Percentiles rank a stretch among this genome's conserved stretches.
Evolutionary conservation across 1,140 invertebrate genomes (phyloP).

Genomic region (Brachionus angularis): DNA sequence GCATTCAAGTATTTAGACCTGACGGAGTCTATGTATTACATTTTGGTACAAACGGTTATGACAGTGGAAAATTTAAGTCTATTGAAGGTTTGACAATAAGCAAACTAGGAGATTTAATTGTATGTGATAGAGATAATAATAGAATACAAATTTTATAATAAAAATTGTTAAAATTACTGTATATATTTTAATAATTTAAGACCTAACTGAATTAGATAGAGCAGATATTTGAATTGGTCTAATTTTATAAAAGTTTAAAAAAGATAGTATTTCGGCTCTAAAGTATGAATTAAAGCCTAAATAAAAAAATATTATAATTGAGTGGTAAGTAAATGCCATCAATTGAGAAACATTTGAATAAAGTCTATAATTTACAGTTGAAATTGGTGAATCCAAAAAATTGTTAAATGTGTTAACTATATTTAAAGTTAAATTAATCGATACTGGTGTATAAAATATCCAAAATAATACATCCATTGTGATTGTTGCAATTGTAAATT

Average conservation of each 20-base stretch:
- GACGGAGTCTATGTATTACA: background rate
- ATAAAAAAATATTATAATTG: conserved; percentile 10
- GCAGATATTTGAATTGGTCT: too few species aligned
- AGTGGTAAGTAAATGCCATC: conserved; percentile 25
- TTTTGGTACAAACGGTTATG: conserved; percentile 1
- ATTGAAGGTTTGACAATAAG: conserved; percentile 44
- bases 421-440: conserved; percentile 6
- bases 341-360: conserved; percentile 17
- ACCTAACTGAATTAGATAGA: too few species aligned
- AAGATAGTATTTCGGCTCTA: background rate
- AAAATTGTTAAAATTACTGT: too few species aligned
- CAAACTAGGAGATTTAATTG: conserved; percentile 71
- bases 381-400: background rate
- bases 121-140: conserved; percentile 93
- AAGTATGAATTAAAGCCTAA: conserved; percentile 11
- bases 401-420: conserved; percentile 3
- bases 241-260: too few species aligned
- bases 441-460: conserved; percentile 29
- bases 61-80: background rate
- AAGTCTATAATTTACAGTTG: background rate
- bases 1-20: conserved; percentile 83
- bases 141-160: conserved; percentile 67
- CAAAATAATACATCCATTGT: conserved; percentile 35
- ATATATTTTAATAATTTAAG: too few species aligned
- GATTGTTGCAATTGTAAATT: conserved; percentile 17